phyloP scores from a whole-genome alignment of 2,113 vertebrate species.

The Heteronetta atricapilla region DNA sequence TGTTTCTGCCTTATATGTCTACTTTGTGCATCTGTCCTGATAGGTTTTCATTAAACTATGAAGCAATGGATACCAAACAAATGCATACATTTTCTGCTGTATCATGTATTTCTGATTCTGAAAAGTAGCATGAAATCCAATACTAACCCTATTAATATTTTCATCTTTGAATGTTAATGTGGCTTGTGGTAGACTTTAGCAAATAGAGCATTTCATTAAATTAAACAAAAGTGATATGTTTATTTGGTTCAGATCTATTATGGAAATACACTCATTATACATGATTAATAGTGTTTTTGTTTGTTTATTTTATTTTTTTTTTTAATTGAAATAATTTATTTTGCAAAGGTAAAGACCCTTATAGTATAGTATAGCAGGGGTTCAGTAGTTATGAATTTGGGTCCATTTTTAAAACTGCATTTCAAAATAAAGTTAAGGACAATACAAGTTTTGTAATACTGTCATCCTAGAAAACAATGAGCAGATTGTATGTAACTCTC shows the following conservation, averaged over 20 bases:
- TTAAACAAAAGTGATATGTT: background rate
- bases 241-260: background rate
- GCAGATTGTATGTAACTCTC: background rate
- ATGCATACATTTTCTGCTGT: background rate
- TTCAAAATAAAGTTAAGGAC: background rate
- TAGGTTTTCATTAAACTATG: background rate
- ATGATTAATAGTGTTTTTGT: background rate
- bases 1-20: background rate
- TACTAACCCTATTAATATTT: background rate
- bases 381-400: background rate
- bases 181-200: background rate
- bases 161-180: background rate
- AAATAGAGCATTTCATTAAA: background rate
- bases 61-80: background rate
- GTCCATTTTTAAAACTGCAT: background rate
- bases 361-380: background rate
- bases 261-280: background rate
- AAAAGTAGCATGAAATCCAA: background rate
- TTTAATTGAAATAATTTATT: background rate
- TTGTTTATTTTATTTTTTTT: background rate
- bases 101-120: background rate
- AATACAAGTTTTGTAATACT: background rate
- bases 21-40: background rate
- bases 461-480: background rate
- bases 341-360: background rate